Evolutionary conservation across 1,140 invertebrate species (phyloP), one percentile per base, ranked within the genome.

Genomic region (Sitobion miscanthi): DNA sequence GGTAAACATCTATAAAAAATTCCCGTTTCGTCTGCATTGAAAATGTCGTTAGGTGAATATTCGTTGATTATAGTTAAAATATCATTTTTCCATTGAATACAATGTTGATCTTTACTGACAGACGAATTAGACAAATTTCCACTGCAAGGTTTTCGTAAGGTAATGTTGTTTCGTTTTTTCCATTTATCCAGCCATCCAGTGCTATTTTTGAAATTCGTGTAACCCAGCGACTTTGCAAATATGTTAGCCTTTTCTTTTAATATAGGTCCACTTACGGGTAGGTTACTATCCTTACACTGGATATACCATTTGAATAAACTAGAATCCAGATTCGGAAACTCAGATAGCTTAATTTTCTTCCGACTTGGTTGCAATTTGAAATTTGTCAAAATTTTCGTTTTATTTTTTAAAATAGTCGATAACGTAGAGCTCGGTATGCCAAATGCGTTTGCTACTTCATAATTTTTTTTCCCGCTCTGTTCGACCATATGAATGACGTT

Each of bases 161-260:
- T 85, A 85, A 94, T 93, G 89, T 94, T 94, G 90, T 95, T 94
- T 47, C 94, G 93, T 91, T 94, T 95, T 93, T 95, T 95, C 94
- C 95, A 95, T 93, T 95, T 95, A 49, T 94, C 91, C 77, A 95
- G 93, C 95, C 95, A 95, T 52, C 95, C 95, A 94, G 95, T 94
- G 90, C 95, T 95, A 82, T 94, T 95, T 47, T 88, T 87, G 94
- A 95, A 95, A 87, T 94, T 94, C 45, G 89, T 62, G 93, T 94
- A 85, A 90, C 94, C 94, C 57, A 95, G 94, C 94, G 94, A 88
- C 94, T 94, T 93, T 47, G 95, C 94, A 94, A 94, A 54, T 94
- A 94, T 93, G 94, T 94, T 82, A 85, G 94, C 95, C 93, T 95
- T 95, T 94, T 94, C 95, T 93, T 94, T 94, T 87, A 95, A 85